phyloP scores from a whole-genome alignment of 2,113 vertebrate species.

The Silurus glanis region DNA sequence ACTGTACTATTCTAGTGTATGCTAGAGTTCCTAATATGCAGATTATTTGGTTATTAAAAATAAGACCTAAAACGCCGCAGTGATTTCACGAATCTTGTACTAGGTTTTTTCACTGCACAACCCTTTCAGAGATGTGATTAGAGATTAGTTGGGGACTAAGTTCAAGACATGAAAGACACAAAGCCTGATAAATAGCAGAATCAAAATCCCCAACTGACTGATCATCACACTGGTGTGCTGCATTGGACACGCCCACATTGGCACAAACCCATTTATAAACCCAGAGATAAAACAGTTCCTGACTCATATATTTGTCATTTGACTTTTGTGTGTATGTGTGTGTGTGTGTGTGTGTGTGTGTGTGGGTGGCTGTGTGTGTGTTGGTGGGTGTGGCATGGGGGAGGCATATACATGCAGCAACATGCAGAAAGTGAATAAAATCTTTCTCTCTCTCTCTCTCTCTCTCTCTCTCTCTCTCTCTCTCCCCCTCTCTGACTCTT shows the following conservation, averaged over 20 bases:
- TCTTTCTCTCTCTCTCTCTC: neutral
- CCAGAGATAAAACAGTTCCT: neutral
- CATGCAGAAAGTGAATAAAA: slow-evolving; percentile 32
- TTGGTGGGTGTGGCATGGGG: slow-evolving; percentile 25
- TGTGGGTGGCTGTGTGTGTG: neutral
- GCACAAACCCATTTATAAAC: neutral
- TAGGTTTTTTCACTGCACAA: neutral
- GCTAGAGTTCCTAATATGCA: neutral
- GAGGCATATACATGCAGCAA: slow-evolving; percentile 40
- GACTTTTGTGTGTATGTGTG: neutral
- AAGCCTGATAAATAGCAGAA: neutral
- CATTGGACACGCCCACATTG: neutral
- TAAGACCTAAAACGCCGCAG: neutral
- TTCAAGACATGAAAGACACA: neutral
- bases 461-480: neutral
- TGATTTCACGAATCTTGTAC: neutral
- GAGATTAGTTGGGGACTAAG: neutral
- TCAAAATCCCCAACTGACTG: neutral
- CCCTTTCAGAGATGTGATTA: neutral
- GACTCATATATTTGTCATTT: slow-evolving; percentile 34
- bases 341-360: neutral
- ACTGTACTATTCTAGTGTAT: neutral
- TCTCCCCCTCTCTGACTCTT: neutral
- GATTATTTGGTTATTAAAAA: neutral
- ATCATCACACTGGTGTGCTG: neutral